Evolutionary conservation across 2,113 vertebrate species (phyloP), one percentile per base, ranked within the genome.

Genomic region (Gadus macrocephalus): DNA sequence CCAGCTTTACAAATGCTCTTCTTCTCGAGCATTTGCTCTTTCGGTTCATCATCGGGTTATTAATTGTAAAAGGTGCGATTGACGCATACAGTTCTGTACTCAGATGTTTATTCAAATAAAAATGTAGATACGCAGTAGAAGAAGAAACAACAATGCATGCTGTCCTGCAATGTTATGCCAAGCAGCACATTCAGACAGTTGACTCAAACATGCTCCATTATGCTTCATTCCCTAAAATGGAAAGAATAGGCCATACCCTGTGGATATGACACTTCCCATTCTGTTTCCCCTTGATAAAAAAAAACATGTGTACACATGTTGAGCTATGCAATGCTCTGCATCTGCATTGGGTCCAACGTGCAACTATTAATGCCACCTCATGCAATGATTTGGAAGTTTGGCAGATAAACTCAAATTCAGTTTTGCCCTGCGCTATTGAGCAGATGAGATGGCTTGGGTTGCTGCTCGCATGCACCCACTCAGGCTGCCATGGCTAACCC

Each of bases 221-320:
- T 49, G 42, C 42, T 49, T 49, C 9, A 49, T 49, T 14, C 42
- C 42, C 42, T 12, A 49, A 49, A 49, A 49, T 9, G 42, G 42
- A 49, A 49, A 49, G 42, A 49, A 49, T 49, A 49, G 11, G 42
- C 42, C 42, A 49, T 49, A 14, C 12, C 42, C 42, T 49, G 22
- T 15, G 55, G 6, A 72, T 16, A 35, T 27, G 62, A 68, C 59
- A 69, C 60, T 66, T 73, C 74, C 59, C 35, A 42, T 15, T 77
- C 70, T 82, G 78, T 76, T 84, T 81, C 71, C 73, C 73, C 28
- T 12, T 71, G 82, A 86, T 82, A 81, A 79, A 49, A 49, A 7
- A 12, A 9, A 49, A 12, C 20, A 20, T 49, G 42, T 49, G 42
- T 49, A 11, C 42, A 35, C 3, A 71, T 38, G 12, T 6, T 22